These are phyloP conservation scores for Vultur gryphus DNA, from an alignment of 2,797 vertebrate species.

Conservation along the genomic window DNA sequence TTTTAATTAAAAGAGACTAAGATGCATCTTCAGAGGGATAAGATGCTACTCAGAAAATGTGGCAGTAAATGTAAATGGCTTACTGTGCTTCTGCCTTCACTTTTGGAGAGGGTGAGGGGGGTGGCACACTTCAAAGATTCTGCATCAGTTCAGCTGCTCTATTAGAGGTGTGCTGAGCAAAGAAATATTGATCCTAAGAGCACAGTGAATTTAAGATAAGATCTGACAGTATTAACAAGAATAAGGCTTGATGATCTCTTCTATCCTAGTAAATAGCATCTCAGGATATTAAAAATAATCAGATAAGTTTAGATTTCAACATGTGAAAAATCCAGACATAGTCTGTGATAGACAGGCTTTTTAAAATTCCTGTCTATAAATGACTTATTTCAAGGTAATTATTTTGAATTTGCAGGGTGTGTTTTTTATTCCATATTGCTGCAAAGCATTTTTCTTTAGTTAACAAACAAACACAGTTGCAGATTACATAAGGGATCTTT, in stretches of 20 bases:
- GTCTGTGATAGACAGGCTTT: neutral
- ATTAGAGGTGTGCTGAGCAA: neutral
- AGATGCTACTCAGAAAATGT: neutral
- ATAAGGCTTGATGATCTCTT: neutral
- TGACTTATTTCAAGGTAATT: neutral
- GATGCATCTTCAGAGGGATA: neutral
- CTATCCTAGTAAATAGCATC: neutral
- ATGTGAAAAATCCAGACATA: neutral
- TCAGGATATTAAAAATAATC: neutral
- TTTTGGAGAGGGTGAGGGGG: neutral
- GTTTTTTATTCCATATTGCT: neutral
- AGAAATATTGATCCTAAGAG: constrained; percentile 25
- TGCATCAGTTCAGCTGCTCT: neutral
- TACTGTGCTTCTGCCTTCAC: neutral
- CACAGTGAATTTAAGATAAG: neutral
- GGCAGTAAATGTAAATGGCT: neutral
- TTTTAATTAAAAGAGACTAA: constrained; percentile 14
- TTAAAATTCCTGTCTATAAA: neutral
- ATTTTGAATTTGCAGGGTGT: neutral
- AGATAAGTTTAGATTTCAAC: neutral
- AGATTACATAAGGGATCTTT: neutral
- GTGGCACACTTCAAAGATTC: neutral
- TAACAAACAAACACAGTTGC: neutral
- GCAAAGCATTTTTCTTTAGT: neutral
- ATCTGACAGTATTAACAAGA: constrained; percentile 5